A percentile compares a stretch with the other conserved stretches of the same genome.
Conservation (phyloP, 2,113 vertebrate species). For the Peucedramus taeniatus region DNA sequence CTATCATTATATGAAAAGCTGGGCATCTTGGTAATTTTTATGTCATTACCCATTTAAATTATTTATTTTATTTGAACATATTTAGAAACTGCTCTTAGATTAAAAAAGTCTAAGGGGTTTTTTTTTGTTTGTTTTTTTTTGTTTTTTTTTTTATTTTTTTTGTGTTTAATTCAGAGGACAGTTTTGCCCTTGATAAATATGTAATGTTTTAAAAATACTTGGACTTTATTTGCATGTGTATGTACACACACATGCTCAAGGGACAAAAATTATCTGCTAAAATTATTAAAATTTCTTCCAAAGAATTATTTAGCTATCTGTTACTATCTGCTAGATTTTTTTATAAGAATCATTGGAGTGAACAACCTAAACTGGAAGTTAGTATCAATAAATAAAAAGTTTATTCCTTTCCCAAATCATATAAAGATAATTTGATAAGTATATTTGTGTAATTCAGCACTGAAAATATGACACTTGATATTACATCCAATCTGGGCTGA, state of each 20-base stretch:
- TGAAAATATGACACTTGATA: neutral
- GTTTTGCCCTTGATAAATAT: neutral
- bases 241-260: fast-evolving
- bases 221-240: neutral
- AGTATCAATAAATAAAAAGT: neutral
- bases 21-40: neutral
- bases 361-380: neutral
- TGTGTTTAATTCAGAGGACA: neutral
- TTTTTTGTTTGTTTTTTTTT: too few relatives aligned
- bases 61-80: neutral
- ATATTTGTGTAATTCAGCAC: neutral
- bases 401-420: neutral
- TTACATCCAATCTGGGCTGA: neutral
- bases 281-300: neutral
- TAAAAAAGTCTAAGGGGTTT: too few relatives aligned
- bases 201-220: neutral
- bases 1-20: neutral
- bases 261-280: neutral
- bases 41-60: neutral
- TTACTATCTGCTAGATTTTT: neutral
- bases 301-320: neutral
- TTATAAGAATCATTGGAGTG: neutral
- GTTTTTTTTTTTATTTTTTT: neutral
- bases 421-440: neutral
- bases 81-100: neutral